A percentile compares a stretch with the other conserved stretches of the same genome.
Evolutionary conservation across 2,797 vertebrate species (phyloP).

Genomic region (Ispidina picta): DNA sequence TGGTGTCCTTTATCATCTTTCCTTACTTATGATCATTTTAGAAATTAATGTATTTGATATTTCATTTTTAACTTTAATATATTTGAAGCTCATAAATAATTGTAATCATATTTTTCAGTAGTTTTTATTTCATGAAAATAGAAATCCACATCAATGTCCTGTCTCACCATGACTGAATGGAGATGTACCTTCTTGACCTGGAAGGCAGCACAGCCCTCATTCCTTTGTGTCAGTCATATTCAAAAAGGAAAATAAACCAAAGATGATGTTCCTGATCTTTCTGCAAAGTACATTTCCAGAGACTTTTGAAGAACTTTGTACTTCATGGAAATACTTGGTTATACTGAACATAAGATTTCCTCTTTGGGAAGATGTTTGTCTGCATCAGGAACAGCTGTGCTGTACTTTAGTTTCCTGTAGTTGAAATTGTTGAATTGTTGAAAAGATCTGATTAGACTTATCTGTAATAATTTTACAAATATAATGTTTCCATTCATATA

Average conservation of each 20-base stretch:
- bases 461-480: not conserved
- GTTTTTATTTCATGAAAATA: not conserved
- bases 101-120: not conserved
- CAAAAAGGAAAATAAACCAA: not conserved
- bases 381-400: not conserved
- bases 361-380: not conserved
- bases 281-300: not conserved
- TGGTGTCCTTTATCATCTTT: not conserved
- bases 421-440: not conserved
- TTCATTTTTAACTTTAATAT: not conserved
- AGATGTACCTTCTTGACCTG: not conserved
- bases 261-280: not conserved
- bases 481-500: not conserved
- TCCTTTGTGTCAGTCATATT: not conserved
- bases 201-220: not conserved
- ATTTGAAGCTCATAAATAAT: not conserved
- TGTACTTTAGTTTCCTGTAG: not conserved
- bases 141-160: not conserved
- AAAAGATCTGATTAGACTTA: not conserved
- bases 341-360: not conserved
- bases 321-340: not conserved
- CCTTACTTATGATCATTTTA: not conserved
- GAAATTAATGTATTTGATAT: not conserved
- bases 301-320: not conserved
- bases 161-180: not conserved